Evolutionary conservation across 92 coral and sea anemone genomes (phyloP), one percentile per base, ranked within the genome.

Genomic region (Siderastrea siderea): DNA sequence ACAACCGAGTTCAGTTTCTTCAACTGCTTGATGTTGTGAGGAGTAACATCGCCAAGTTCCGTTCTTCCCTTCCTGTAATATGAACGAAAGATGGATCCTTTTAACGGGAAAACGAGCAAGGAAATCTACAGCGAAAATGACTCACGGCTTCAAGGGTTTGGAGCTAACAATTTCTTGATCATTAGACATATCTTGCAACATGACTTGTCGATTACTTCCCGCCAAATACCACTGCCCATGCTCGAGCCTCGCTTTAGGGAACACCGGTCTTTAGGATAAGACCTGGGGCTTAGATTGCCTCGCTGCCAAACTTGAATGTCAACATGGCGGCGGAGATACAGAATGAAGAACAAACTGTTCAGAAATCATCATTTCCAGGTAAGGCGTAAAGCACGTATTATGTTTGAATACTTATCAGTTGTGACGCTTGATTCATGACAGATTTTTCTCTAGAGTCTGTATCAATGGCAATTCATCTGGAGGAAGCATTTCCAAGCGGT

Each of bases 21-120:
- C 90, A 97, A 89, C 91, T 97, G 99, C 90, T 97, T 97, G 91
- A 97, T 97, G 96, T 97, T 97, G 70, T 97, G 99, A 5, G 95
- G 98, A 17, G 99, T 97, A 2, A 97, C 97, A 87, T 95, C 99
- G 43, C 99, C 99, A 26, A 97, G 92, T 75, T 97, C 99, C 63
- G 95, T 95, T 75, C 99, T 90, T 72, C 97, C 98, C 77, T 93
- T 93, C 83, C 95, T 93, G 49, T 14, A 47, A 59, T 44, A 87
- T 5, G 13, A 14, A 16, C 48, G 16, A 1, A 45, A 70, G 57
- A 64, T 50, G 7, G 4, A 12, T 49, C 5, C 51, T 52, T 48
- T 47, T 9, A 71, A 46, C 68, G 7, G 8, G 43, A 6, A 83
- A 14, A 12, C 4, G 38, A 47, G 26, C n/a, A 48, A 6, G 14